Evolutionary conservation across 53 echinoderm and acorn worm species (phyloP).

Genomic region (Antedon mediterranea): DNA sequence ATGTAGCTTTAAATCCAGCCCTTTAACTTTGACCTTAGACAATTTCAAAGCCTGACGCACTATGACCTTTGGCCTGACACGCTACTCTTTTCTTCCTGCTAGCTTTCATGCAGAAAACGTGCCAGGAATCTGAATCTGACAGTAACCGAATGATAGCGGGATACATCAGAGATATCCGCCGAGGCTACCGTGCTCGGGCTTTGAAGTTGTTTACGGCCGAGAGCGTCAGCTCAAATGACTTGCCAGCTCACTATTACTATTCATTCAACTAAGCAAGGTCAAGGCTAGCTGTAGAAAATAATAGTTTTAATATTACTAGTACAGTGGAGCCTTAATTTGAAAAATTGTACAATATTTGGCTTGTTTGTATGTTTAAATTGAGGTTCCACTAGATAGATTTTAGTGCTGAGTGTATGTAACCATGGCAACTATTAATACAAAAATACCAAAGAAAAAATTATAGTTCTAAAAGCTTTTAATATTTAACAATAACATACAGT

Average conservation of each 20-base stretch:
- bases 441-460: no score
- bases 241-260: neutral
- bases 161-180: neutral
- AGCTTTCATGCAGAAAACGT: neutral
- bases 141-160: neutral
- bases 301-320: neutral
- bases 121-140: neutral
- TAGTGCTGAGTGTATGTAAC: no score
- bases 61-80: neutral
- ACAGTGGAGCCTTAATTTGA: no score
- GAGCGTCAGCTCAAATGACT: neutral
- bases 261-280: neutral
- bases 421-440: no score
- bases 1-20: no score
- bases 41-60: neutral
- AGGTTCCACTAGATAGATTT: no score
- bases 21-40: neutral
- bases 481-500: no score
- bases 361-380: no score
- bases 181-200: neutral
- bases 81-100: neutral
- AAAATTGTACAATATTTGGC: no score
- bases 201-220: neutral
- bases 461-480: no score
- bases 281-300: neutral